Evolutionary conservation across 1,140 invertebrate genomes (phyloP), one percentile per base, ranked within the genome.

Genomic region (Chrysomallon squamiferum): DNA sequence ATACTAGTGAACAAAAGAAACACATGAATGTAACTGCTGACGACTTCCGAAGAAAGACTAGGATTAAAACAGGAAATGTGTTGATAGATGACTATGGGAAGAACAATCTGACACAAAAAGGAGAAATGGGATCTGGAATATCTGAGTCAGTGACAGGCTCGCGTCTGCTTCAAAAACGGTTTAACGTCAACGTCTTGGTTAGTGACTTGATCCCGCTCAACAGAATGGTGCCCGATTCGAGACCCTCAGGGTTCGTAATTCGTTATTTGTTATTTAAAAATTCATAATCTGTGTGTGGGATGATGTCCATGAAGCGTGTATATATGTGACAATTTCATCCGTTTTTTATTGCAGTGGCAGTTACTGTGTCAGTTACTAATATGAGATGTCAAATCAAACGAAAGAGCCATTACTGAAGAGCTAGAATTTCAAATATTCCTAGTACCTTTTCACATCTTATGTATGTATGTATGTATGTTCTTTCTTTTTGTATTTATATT

Each of bases 61-160:
- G 25, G 32, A 25, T 60, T 9, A 49, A 57, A 50, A 62, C 54
- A 2, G 68, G 68, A 20, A 70, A 70, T 52, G 50, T 50, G 2
- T 50, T 66, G 6, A 70, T 70, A 20, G 68, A 70, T 33, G 52
- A 66, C 43, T 70, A 70, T 62, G 68, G 68, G 7, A 50, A 62
- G 25, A 66, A 66, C 45, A 63, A 70, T 29, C 33, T 27, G 7
- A 5, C 15, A 2, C 50, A 15, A 25, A 33, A 22, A 13, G 68
- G 68, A 11, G 68, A 70, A 52, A 62, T 59, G 58, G 68, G 68
- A n/a, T 22, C 30, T 18, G 68, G 63, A 27, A 27, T 70, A 15
- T 38, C 5, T 38, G 35, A 38, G 15, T 15, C 5, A 5, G 30
- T 70, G n/a, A 30, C 22, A 54, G 50, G 50, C 25, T 54, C 50